These are phyloP conservation scores for Bombylius discolor DNA, from an alignment of 2,888 invertebrate genomes.

Conservation along the genomic window DNA sequence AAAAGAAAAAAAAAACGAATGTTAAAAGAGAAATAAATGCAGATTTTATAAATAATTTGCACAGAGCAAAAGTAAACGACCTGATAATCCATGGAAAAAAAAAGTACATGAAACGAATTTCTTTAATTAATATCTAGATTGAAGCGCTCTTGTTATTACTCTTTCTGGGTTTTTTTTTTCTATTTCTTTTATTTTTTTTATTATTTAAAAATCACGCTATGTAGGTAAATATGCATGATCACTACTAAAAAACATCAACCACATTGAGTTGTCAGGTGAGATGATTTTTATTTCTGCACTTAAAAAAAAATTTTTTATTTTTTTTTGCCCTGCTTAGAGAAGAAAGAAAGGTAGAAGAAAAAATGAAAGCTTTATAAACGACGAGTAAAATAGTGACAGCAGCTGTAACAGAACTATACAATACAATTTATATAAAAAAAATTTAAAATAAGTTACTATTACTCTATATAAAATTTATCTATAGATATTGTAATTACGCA, in stretches of 20 bases:
- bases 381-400: no score
- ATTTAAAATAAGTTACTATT: no score
- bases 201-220: background rate
- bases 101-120: background rate
- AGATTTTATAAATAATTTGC: background rate
- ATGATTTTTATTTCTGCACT: background rate
- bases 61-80: background rate
- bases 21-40: no score
- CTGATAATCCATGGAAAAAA: background rate
- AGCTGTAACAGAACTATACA: no score
- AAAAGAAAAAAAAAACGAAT: no score
- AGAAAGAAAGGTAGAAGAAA: background rate
- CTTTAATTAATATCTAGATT: background rate
- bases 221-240: background rate
- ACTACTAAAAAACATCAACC: no score
- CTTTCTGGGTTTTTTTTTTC: background rate
- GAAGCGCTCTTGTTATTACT: background rate
- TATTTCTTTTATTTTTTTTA: no score
- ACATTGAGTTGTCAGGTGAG: background rate
- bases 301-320: no score
- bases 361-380: background rate
- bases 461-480: no score
- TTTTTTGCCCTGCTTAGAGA: no score
- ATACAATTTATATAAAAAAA: no score
- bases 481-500: no score